Evolutionary conservation across 2,888 invertebrate species (phyloP).

Genomic region (Rhingia rostrata): DNA sequence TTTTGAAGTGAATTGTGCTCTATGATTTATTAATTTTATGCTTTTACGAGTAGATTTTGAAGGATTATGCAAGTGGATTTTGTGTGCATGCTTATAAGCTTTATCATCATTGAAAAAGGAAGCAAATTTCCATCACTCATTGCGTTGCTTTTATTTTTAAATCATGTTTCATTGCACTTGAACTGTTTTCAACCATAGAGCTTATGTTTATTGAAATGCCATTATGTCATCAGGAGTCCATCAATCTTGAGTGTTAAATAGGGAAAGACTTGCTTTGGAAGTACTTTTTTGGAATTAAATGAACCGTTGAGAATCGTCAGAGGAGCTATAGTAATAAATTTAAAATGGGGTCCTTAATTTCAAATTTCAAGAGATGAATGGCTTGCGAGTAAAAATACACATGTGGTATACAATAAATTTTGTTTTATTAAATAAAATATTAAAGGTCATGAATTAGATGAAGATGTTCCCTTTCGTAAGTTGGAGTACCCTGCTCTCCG

Average conservation of each 20-base stretch:
- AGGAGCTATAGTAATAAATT: neutral
- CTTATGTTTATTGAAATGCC: constrained; percentile 56
- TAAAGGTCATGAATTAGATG: too few relatives aligned
- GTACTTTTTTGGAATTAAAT: neutral
- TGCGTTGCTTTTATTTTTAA: constrained; percentile 17
- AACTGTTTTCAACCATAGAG: constrained; percentile 23
- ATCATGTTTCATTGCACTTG: constrained; percentile 46
- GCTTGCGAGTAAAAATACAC: too few relatives aligned
- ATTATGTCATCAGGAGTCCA: constrained; percentile 49
- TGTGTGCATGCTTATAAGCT: neutral
- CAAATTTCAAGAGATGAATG: too few relatives aligned
- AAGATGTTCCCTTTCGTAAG: too few relatives aligned
- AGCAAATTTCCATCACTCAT: constrained; percentile 42
- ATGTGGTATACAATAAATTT: too few relatives aligned
- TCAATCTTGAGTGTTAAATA: constrained; percentile 48
- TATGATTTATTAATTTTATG: constrained; percentile 16
- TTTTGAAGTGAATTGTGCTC: neutral
- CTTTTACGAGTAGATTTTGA: neutral
- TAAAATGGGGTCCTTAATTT: neutral
- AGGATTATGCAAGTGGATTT: neutral
- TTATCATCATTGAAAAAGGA: constrained; percentile 4
- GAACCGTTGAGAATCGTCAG: neutral
- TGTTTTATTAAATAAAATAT: too few relatives aligned
- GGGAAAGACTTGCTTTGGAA: neutral
- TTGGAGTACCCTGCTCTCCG: too few relatives aligned